Base-by-base conservation (phyloP, 2,888 invertebrate genomes). In the Nymphalis polychloros region DNA sequence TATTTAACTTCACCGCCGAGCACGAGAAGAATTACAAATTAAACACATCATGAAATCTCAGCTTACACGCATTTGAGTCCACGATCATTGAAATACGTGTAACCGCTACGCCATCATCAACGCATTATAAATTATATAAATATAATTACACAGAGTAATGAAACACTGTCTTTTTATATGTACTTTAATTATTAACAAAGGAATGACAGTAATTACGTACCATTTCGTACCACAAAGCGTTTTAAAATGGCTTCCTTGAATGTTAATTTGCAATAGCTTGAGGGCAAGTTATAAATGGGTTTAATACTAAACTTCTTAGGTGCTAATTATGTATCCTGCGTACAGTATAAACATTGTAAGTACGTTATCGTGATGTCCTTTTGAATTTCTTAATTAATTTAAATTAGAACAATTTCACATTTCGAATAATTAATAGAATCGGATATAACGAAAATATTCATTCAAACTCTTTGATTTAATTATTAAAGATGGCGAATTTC, bases 291-390 rank as follows among this genome's bases (percentile, higher is more conserved):
- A 68, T 63, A 70, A 74, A 75, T 65, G 69, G 61, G 57, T 61
- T 70, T 72, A 68, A 71, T 73, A 74, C 74, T 74, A 69, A 72
- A 75, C 72, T 68, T 66, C 70, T 73, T 66, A 73, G 72, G 72
- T 74, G 74, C 69, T 74, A 73, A 73, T 67, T 64, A 59, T 66
- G 68, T 52, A 13, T 16, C 20, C 52, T 16, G 27, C 16, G 23
- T 50, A 63, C 63, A 57, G 63, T 35, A 61, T 63, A 59, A 67
- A 67, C 50, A 68, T 68, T 67, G 23, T 66, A 70, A 13, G 10
- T 41, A 41, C 35, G 41, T 53, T 65, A 69, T 59, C 48, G 46
- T 53, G 31, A 63, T 63, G 62, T 59, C 64, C 53, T 66, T 72
- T 67, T 60, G 66, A 64, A 64, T 55, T 62, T 64, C 41, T 50